Conservation (phyloP, 2,113 vertebrate genomes). For the Paralichthys olivaceus region DNA sequence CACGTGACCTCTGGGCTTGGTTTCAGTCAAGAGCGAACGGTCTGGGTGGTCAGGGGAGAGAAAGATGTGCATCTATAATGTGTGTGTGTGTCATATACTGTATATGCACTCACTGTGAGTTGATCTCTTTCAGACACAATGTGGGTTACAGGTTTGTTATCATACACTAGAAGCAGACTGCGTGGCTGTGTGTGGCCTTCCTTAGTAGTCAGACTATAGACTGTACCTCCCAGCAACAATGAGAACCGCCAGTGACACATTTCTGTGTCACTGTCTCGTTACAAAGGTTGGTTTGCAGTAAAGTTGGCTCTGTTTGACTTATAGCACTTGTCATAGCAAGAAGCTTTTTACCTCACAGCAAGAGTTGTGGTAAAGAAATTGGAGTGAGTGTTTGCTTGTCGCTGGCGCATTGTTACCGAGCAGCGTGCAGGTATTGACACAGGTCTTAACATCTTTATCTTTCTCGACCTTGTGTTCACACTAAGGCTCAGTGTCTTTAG, state of each 20-base stretch:
- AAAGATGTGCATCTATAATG: conserved; percentile 4
- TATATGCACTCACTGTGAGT: conserved; percentile 3
- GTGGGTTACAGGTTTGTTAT: conserved; percentile 2
- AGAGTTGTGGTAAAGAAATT: background rate
- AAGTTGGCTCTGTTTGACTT: conserved; percentile 21
- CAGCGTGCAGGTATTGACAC: conserved; percentile 46
- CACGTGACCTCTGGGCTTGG: conserved; percentile 56
- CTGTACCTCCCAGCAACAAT: conserved; percentile 15
- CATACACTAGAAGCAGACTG: conserved; percentile 12
- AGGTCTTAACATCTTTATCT: conserved; percentile 46
- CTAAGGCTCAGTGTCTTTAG: conserved; percentile 25
- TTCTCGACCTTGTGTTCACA: conserved; percentile 41
- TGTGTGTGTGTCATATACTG: background rate
- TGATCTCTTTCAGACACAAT: conserved; percentile 5
- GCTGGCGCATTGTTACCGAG: conserved; percentile 48
- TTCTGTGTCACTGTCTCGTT: conserved; percentile 52
- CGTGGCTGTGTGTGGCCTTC: conserved; percentile 28
- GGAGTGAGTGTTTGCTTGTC: conserved; percentile 39
- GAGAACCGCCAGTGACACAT: conserved; percentile 58
- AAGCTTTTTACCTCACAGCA: background rate
- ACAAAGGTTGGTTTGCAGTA: conserved; percentile 59
- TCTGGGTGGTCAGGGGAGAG: conserved; percentile 43
- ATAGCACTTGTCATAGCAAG: background rate
- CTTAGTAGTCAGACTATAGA: conserved; percentile 20
- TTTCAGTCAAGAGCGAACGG: conserved; percentile 46